These are phyloP conservation scores for Pangasius mekongensis DNA, from an alignment of 2,797 vertebrate genomes.

Conservation along the genomic window DNA sequence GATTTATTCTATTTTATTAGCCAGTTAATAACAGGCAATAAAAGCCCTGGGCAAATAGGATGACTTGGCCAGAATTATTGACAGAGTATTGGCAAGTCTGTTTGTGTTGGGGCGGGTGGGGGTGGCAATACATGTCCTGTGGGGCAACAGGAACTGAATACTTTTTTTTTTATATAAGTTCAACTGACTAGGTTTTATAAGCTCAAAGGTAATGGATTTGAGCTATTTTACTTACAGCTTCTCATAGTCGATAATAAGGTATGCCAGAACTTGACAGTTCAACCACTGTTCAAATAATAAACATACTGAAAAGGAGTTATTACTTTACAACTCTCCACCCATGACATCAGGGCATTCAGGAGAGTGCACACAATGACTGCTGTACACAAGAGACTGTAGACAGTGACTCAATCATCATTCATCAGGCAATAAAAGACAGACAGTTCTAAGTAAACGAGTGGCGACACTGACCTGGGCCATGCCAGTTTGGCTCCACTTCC, in stretches of 20 bases:
- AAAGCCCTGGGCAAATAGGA: background rate
- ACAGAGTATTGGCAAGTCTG: background rate
- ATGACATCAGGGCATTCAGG: background rate
- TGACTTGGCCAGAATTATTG: background rate
- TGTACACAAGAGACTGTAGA: constrained; percentile 35
- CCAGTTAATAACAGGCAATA: background rate
- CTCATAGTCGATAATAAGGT: background rate
- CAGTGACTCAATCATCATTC: constrained; percentile 33
- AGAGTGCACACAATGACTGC: constrained; percentile 1
- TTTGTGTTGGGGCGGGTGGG: background rate
- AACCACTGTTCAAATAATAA: constrained; percentile 5
- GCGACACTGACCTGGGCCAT: constrained; percentile 82
- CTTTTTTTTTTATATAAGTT: background rate
- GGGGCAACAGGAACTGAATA: background rate
- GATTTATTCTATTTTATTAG: constrained; percentile 12
- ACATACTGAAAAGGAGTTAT: constrained; percentile 17
- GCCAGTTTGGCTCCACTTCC: constrained; percentile 72
- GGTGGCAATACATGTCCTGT: background rate
- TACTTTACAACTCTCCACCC: background rate
- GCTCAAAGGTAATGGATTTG: background rate
- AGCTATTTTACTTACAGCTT: background rate
- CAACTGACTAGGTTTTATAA: background rate
- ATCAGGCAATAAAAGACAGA: constrained; percentile 24
- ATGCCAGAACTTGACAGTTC: background rate
- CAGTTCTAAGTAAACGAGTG: constrained; percentile 8